Evolutionary conservation across 2,888 invertebrate species (phyloP).

Genomic region (Ernsta delagoae): DNA sequence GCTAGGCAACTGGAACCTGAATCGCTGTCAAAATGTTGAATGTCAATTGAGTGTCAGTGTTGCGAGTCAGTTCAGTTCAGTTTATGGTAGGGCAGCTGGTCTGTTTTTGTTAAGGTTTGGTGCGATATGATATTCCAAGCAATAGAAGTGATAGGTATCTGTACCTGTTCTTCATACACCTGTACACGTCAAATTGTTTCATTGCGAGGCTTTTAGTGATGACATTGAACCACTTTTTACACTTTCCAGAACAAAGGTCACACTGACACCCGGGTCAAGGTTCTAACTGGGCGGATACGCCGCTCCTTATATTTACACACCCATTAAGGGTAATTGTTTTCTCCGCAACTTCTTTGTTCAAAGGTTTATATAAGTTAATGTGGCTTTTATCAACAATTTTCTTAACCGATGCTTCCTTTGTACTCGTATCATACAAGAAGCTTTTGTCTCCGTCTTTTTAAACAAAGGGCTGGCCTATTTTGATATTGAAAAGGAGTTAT

Average conservation of each 20-base stretch:
- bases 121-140: no score
- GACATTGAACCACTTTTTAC: slow-evolving; percentile 25
- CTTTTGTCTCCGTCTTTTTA: background rate
- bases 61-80: no score
- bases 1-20: no score
- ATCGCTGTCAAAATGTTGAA: no score
- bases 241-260: slow-evolving; percentile 38
- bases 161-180: no score
- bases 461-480: background rate
- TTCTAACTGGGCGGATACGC: slow-evolving; percentile 39
- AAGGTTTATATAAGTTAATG: slow-evolving; percentile 30
- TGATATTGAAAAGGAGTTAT: no score
- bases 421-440: background rate
- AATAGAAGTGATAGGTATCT: no score
- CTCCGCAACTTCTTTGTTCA: slow-evolving; percentile 44
- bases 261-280: slow-evolving; percentile 31
- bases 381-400: slow-evolving; percentile 22
- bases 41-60: no score
- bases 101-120: no score
- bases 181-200: no score
- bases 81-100: no score
- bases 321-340: slow-evolving; percentile 70
- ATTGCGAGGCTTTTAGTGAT: slow-evolving; percentile 12
- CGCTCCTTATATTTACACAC: slow-evolving; percentile 71
- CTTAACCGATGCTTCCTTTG: slow-evolving; percentile 10